These are phyloP conservation scores for Sphaerophoria taeniata DNA, from an alignment of 2,888 invertebrate genomes.

Conservation along the genomic window DNA sequence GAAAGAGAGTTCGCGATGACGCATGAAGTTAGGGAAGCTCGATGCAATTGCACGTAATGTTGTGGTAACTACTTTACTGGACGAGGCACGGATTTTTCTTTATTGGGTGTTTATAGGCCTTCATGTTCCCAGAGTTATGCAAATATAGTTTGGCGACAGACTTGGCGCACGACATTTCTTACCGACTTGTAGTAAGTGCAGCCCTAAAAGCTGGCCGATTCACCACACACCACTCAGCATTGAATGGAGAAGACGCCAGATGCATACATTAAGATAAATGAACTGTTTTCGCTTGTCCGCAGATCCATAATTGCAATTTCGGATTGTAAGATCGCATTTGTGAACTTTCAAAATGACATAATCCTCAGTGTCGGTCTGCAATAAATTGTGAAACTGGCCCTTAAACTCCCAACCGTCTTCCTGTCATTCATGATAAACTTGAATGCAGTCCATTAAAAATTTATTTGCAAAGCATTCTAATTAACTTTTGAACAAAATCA, in stretches of 20 bases:
- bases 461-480: constrained; percentile 29
- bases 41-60: background rate
- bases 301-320: constrained; percentile 63
- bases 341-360: constrained; percentile 53
- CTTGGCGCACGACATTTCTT: constrained; percentile 64
- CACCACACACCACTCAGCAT: constrained; percentile 11
- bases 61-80: constrained; percentile 4
- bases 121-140: constrained; percentile 43
- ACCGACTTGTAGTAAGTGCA: constrained; percentile 41
- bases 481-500: constrained; percentile 42
- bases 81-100: constrained; percentile 48
- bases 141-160: constrained; percentile 50
- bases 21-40: constrained; percentile 47
- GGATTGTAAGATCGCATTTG: constrained; percentile 16
- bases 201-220: constrained; percentile 46
- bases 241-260: constrained; percentile 36
- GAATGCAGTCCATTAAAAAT: constrained; percentile 26
- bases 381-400: constrained; percentile 1
- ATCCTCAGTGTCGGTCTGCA: constrained; percentile 29
- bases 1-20: constrained; percentile 44
- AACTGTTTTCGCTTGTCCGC: constrained; percentile 48
- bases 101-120: constrained; percentile 64
- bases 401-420: constrained; percentile 15
- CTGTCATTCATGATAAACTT: constrained; percentile 4
- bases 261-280: constrained; percentile 63